Conservation (phyloP, 2,797 vertebrate genomes). For the Pagetopsis macropterus region DNA sequence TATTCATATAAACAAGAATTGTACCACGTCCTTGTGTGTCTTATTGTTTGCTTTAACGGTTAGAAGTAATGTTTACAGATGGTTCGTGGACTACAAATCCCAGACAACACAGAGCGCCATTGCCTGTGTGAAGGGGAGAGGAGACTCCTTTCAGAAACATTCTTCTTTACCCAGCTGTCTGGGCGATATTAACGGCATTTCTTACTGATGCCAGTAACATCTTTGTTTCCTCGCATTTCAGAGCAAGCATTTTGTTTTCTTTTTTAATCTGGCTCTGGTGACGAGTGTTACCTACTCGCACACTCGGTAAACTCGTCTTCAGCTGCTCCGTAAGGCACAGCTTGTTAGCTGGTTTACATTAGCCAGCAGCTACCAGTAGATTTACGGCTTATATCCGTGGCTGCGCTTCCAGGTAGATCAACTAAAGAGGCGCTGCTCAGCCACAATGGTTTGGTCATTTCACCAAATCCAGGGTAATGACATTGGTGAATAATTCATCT, state of each 20-base stretch:
- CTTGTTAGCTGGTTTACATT: conserved; percentile 70
- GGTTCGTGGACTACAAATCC: conserved; percentile 77
- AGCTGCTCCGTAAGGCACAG: conserved; percentile 56
- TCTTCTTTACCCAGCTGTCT: conserved; percentile 50
- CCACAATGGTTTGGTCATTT: conserved; percentile 63
- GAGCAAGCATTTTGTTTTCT: neutral
- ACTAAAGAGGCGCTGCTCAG: conserved; percentile 46
- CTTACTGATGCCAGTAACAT: too few species aligned
- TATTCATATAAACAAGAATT: rapidly evolving
- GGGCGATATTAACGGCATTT: conserved; percentile 6
- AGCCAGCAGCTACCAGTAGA: conserved; percentile 77
- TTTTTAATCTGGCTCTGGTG: neutral
- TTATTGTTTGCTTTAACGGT: rapidly evolving
- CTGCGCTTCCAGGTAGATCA: conserved; percentile 59
- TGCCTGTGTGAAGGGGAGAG: conserved; percentile 69
- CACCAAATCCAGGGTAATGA: conserved; percentile 9
- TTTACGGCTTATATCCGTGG: conserved; percentile 75
- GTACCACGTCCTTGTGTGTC: rapidly evolving
- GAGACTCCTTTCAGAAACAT: conserved; percentile 73
- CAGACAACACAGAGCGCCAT: conserved; percentile 57
- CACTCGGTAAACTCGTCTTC: conserved; percentile 29
- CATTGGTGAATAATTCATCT: conserved; percentile 40
- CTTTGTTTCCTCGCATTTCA: conserved; percentile 1
- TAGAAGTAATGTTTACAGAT: conserved; percentile 6
- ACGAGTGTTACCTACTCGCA: conserved; percentile 4